These are phyloP conservation scores for Tetanocera ferruginea DNA, from an alignment of 2,888 invertebrate species.

Conservation along the genomic window DNA sequence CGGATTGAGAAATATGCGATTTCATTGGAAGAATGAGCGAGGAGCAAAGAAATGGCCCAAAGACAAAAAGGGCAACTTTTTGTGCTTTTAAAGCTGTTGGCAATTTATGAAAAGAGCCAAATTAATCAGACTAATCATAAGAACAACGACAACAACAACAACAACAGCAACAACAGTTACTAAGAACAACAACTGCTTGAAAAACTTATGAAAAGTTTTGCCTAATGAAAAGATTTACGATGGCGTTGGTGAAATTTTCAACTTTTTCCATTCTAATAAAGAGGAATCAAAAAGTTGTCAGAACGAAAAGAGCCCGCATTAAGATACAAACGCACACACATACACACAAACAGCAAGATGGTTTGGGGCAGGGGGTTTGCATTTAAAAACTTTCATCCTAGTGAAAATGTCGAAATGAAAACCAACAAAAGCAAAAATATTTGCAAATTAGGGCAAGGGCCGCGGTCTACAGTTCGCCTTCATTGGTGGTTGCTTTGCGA, in stretches of 20 bases:
- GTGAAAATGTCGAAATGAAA: conserved; percentile 30
- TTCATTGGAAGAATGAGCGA: too few relatives aligned
- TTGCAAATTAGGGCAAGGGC: conserved; percentile 47
- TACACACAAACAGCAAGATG: background rate
- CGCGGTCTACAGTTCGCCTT: conserved; percentile 38
- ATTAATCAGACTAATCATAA: conserved; percentile 71
- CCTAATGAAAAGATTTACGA: conserved; percentile 71
- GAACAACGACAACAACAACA: conserved; percentile 51
- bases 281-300: conserved; percentile 14
- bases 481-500: conserved; percentile 41
- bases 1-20: too few relatives aligned
- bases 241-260: conserved; percentile 40
- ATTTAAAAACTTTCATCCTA: conserved; percentile 41
- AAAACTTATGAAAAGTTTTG: conserved; percentile 67
- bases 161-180: conserved; percentile 44
- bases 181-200: conserved; percentile 37
- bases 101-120: conserved; percentile 70
- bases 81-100: conserved; percentile 55
- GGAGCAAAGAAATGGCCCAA: background rate
- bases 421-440: conserved; percentile 43
- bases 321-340: background rate
- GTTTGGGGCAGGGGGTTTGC: background rate
- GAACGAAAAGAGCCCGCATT: conserved; percentile 6
- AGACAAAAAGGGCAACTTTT: conserved; percentile 30
- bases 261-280: conserved; percentile 23